Base-by-base conservation (phyloP, 2,888 invertebrate genomes). In the Noctua janthina region DNA sequence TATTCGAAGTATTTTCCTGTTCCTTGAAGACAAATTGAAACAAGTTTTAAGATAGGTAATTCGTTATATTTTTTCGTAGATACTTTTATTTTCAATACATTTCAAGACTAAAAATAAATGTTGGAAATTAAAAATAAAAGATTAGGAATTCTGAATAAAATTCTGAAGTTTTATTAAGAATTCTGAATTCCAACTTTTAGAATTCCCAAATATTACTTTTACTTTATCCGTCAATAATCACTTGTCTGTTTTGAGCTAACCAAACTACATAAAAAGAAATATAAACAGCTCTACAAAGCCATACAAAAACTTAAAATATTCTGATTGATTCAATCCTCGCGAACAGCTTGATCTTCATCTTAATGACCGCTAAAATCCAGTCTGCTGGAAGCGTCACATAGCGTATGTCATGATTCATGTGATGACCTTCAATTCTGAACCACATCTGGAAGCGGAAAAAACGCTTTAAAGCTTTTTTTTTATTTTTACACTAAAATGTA, bases 351-450 rank as follows among this genome's bases (percentile, higher is more conserved):
- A 93, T 87, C 86, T 96, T 96, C 95, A 94, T 95, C 87, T 93
- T 90, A 13, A 96, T 89, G 7, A 94, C 90, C 0, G 92, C 95
- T 4, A 95, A 90, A 39, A 96, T 88, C 95, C 95, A 94, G 72
- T 96, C 96, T 0, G 92, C 88, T 0, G 89, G 89, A 46, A 96
- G 90, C 0, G 90, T 82, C 4, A 95, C 92, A 86, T 88, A 92
- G 4, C 95, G 93, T 0, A 95, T 91, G 74, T 96, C 96, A 77
- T 95, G 92, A 23, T 94, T 94, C 0, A 85, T 75, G 49, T 92
- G 86, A 2, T 95, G 94, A 6, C 96, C 96, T 83, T 96, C 96
- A 17, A 96, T 85, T 10, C 95, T 90, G 91, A 95, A 96, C 35
- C 84, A 91, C 90, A 96, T 92, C 96, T 96, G 90, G 2, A 88